These are phyloP conservation scores for Automeris io DNA, from an alignment of 2,888 invertebrate species.

Conservation along the genomic window DNA sequence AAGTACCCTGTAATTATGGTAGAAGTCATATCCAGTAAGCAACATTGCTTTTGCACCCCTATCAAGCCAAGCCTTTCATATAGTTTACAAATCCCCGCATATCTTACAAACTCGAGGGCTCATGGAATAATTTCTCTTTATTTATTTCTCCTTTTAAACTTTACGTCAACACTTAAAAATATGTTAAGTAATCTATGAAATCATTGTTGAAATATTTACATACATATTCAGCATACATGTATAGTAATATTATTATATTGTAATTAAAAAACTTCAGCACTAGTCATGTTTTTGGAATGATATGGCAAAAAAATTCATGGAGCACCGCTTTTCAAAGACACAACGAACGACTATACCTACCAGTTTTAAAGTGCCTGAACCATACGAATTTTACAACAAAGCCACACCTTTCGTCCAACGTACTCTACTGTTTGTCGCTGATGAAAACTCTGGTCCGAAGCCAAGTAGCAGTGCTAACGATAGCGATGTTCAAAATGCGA, in stretches of 20 bases:
- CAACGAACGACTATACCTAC: slow-evolving; percentile 67
- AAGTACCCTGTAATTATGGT: too few relatives aligned
- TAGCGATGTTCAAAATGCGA: slow-evolving; percentile 34
- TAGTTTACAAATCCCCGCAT: slow-evolving; percentile 48
- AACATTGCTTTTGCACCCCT: slow-evolving; percentile 18
- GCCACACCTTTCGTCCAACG: slow-evolving; percentile 72
- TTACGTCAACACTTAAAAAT: slow-evolving; percentile 14
- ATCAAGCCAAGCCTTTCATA: slow-evolving; percentile 40
- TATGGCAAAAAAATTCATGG: slow-evolving; percentile 76
- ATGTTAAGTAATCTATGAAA: neutral
- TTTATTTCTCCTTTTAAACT: slow-evolving; percentile 40
- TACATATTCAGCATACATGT: neutral
- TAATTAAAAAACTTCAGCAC: neutral
- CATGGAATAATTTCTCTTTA: slow-evolving; percentile 50
- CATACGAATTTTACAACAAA: slow-evolving; percentile 69
- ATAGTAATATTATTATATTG: neutral
- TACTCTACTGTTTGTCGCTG: slow-evolving; percentile 65
- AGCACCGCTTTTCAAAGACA: slow-evolving; percentile 66
- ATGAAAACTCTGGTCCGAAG: slow-evolving; percentile 64
- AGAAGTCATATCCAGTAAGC: slow-evolving; percentile 25
- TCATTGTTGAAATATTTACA: neutral
- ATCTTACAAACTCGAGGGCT: slow-evolving; percentile 46
- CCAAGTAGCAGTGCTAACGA: slow-evolving; percentile 35
- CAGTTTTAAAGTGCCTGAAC: slow-evolving; percentile 67
- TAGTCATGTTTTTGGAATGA: slow-evolving; percentile 25